Conservation (phyloP, 2,888 invertebrate genomes). For the Dolichopus griseipennis region DNA sequence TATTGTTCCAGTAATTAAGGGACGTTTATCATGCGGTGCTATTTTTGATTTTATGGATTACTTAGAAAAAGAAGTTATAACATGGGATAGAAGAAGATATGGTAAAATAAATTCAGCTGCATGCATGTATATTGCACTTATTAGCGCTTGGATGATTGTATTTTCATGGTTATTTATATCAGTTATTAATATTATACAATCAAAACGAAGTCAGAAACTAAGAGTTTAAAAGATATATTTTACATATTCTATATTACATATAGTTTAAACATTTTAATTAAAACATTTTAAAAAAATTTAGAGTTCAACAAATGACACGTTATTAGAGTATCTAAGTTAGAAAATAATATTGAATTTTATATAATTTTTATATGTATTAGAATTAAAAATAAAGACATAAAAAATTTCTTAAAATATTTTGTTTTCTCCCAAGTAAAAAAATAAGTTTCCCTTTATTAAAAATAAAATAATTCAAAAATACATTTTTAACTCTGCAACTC, state of each 20-base stretch:
- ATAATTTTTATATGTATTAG: too few species aligned
- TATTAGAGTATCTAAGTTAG: too few species aligned
- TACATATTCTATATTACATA: neutral
- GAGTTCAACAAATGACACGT: too few species aligned
- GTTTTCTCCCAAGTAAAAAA: too few species aligned
- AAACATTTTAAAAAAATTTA: too few species aligned
- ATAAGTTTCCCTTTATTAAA: too few species aligned
- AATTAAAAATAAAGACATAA: too few species aligned
- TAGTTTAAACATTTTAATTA: too few species aligned
- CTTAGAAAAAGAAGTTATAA: conserved; percentile 53
- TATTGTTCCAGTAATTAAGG: conserved; percentile 40
- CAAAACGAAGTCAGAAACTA: conserved; percentile 35
- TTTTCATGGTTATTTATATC: conserved; percentile 49
- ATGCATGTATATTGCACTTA: conserved; percentile 56
- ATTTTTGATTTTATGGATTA: conserved; percentile 80
- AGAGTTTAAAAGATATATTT: conserved; percentile 29
- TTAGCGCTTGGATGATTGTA: conserved; percentile 54
- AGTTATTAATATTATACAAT: conserved; percentile 48
- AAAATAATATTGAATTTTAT: too few species aligned
- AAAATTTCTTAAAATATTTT: too few species aligned
- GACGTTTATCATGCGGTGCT: conserved; percentile 60
- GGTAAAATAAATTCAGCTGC: conserved; percentile 65
- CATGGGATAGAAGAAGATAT: conserved; percentile 53
- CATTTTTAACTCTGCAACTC: too few species aligned
- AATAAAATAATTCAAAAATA: too few species aligned